These are phyloP conservation scores for Emydocephalus ijimae DNA, from an alignment of 2,113 vertebrate species.

Conservation along the genomic window DNA sequence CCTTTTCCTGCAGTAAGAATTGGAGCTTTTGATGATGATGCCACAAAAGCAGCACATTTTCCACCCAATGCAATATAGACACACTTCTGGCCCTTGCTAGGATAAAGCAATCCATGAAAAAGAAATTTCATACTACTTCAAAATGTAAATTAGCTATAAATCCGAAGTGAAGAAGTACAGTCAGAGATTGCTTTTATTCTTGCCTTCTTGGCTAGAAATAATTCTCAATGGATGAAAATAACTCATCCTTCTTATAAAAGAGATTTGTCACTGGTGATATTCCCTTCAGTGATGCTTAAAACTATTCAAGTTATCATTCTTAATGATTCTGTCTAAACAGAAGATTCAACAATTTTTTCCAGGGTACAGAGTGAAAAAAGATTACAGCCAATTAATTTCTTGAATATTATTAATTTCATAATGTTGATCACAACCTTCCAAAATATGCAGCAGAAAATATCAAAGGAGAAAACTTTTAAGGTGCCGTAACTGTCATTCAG, in stretches of 20 bases:
- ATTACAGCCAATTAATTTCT: slow-evolving; percentile 48
- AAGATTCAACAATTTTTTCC: slow-evolving; percentile 12
- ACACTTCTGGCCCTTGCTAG: neutral
- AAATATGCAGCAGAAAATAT: slow-evolving; percentile 38
- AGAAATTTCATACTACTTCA: neutral
- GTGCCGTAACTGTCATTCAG: slow-evolving; percentile 33
- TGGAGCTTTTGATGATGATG: neutral
- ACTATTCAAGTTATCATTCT: slow-evolving; percentile 18
- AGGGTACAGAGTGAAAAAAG: slow-evolving; percentile 33
- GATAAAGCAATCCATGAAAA: neutral
- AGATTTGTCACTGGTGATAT: slow-evolving; percentile 43
- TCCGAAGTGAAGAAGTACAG: neutral
- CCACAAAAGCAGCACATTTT: neutral
- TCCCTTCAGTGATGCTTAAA: slow-evolving; percentile 29
- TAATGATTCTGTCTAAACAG: neutral
- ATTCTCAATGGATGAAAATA: slow-evolving; percentile 17
- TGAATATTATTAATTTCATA: slow-evolving; percentile 56
- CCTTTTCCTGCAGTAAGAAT: neutral
- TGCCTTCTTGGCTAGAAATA: slow-evolving; percentile 31
- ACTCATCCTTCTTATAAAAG: slow-evolving; percentile 4
- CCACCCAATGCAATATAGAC: neutral
- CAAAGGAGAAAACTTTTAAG: slow-evolving; percentile 33
- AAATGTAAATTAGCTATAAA: slow-evolving; percentile 1
- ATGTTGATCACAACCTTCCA: slow-evolving; percentile 49
- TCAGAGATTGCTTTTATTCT: neutral